Evolutionary conservation across 2,113 vertebrate species (phyloP), one percentile per base, ranked within the genome.

Genomic region (Tichodroma muraria): DNA sequence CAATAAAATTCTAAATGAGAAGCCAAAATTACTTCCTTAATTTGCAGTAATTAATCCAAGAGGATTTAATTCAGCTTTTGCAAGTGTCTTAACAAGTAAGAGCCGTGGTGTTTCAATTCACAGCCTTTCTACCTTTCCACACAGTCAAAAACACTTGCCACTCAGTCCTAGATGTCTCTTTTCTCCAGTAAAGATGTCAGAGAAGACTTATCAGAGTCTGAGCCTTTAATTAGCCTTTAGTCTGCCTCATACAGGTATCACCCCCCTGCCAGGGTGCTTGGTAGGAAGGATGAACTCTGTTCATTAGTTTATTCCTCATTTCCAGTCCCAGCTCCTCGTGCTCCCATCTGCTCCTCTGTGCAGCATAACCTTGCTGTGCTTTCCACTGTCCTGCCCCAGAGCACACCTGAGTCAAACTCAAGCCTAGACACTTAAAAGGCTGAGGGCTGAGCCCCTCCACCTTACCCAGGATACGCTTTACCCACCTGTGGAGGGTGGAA

Each of bases 31-130:
- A 73, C 68, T 61, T 87, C 52, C 64, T 80, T 53, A 56, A 71
- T 93, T 83, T 95, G 71, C 35, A 91, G 28, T 75, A 96, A 95
- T 92, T 94, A 93, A 85, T 72, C 81, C 79, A 92, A 89, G 65
- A 95, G 71, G 79, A 71, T 82, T 89, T 88, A 83, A 86, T 77
- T 90, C 20, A 7, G 66, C 30, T 47, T 59, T 56, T 89, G 38
- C 40, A 71, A 56, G 30, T 49, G 38, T 73, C 42, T 50, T 23
- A 71, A 70, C 24, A 66, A 93, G 18, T 64, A 76, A 77, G 16
- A 83, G 24, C 15, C 22, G 10, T 25, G 20, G 59, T 45, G 27
- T 78, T 93, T 85, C 83, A 77, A 21, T 77, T 88, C 80, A 59
- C 33, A 91, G 70, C 7, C 8, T 72, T 88, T 68, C 49, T 30